Base-by-base conservation (phyloP, 2,113 vertebrate genomes). In the Anguilla rostrata region DNA sequence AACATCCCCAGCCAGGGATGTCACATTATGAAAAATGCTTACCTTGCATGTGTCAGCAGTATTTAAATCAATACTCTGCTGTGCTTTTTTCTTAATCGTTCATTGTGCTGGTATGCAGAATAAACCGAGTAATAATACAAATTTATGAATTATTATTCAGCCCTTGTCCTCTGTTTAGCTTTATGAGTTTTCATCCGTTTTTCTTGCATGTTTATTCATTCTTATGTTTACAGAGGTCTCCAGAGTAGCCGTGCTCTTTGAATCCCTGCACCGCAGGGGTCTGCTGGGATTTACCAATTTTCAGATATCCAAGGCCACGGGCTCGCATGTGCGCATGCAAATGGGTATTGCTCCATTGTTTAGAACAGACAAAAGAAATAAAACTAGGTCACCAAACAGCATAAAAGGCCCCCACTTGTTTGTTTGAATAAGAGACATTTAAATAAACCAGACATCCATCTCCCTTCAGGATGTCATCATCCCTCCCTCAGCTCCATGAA, bases 121-220 rank as follows among this genome's bases (percentile, higher is more conserved):
- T 80, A 34, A 53, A 60, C 40, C 39, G 66, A 78, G 0, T 9
- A 29, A 83, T 39, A 78, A 78, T 26, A 78, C 39, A 84, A 66
- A 86, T 56, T 81, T 82, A 86, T 88, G 85, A 90, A 89, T 89
- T 89, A 88, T 89, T 79, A 87, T 88, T 87, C 82, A 86, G 60
- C 82, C 85, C 83, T 83, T 85, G 39, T 87, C 63, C 75, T 85
- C 88, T 83, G 89, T 91, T 87, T 87, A 86, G 63, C 87, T 79
- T 86, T 87, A 87, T 90, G 86, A 89, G 87, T 87, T 83, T 87
- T 57, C 43, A 20, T 87, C 53, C 46, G 75, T 71, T 82, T 88
- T 83, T 87, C 84, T 87, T 85, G 86, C 53, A 84, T 39, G 80
- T 85, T 84, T 83, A 82, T 39, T 83, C 84, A 49, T 79, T 40